Conservation (phyloP, 1,140 invertebrate species). For the Neuroterus valhalla region DNA sequence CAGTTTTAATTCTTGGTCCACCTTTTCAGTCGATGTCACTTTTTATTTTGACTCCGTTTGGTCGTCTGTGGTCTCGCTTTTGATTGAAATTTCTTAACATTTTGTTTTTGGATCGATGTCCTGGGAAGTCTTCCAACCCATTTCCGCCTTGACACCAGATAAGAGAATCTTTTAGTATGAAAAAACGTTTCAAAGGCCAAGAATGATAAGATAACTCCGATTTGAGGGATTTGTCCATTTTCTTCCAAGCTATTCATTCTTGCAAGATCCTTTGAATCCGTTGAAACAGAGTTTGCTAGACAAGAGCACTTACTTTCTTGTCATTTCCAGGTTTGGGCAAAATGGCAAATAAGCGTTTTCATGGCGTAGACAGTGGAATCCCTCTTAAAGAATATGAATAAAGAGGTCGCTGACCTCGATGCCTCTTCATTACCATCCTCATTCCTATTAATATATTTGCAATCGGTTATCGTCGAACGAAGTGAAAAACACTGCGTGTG, state of each 20-base stretch:
- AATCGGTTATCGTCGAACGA: conserved; percentile 26
- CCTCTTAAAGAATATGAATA: conserved; percentile 9
- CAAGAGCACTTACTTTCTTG: conserved; percentile 6
- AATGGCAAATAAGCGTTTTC: conserved; percentile 11
- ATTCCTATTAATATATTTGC: conserved; percentile 46
- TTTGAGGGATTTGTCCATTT: too few relatives aligned
- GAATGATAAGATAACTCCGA: neutral
- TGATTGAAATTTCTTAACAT: neutral
- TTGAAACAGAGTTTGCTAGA: too few relatives aligned
- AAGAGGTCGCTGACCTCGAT: conserved; percentile 45
- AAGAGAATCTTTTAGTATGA: neutral
- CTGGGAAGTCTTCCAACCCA: neutral
- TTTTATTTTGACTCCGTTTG: conserved; percentile 7
- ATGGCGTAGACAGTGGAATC: neutral
- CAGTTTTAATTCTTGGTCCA: conserved; percentile 8
- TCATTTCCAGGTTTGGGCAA: conserved; percentile 24
- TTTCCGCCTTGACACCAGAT: neutral
- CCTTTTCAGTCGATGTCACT: conserved; percentile 20
- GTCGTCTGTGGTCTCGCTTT: neutral
- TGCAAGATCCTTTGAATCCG: too few relatives aligned
- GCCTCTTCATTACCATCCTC: conserved; percentile 29
- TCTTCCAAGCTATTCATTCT: too few relatives aligned
- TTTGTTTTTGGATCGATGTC: neutral
- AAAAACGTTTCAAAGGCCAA: neutral
- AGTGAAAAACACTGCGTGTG: conserved; percentile 20